A percentile compares a stretch with the other conserved stretches of the same genome.
Conservation (phyloP, 2,113 vertebrate species). For the Anhinga rufa region DNA sequence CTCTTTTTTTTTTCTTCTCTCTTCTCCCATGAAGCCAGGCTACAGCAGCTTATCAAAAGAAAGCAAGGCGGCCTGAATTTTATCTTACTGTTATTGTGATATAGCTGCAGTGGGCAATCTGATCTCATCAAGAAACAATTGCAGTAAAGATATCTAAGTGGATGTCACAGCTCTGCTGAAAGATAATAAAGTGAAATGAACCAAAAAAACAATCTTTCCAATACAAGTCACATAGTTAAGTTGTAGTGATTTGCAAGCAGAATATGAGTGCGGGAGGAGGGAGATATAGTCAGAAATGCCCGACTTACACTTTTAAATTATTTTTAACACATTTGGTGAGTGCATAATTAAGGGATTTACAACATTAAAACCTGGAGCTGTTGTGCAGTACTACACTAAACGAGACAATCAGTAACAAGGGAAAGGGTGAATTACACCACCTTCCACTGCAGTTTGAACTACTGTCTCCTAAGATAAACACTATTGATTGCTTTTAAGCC, state of each 20-base stretch:
- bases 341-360: constrained; percentile 46
- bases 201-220: constrained; percentile 17
- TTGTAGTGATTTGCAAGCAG: constrained; percentile 40
- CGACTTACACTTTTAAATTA: constrained; percentile 39
- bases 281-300: constrained; percentile 16
- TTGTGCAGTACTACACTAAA: constrained; percentile 11
- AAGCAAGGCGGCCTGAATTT: constrained; percentile 23
- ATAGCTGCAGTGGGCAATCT: constrained; percentile 42
- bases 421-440: constrained; percentile 11
- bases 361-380: constrained; percentile 33
- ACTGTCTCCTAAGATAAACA: constrained; percentile 36
- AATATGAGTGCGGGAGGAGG: neutral
- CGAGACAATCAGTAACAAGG: neutral
- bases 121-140: constrained; percentile 61
- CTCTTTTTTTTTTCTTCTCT: neutral
- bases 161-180: constrained; percentile 62
- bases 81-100: constrained; percentile 49
- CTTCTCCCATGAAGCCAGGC: neutral
- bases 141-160: constrained; percentile 63
- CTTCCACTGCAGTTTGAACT: constrained; percentile 8
- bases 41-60: constrained; percentile 45
- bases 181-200: constrained; percentile 67
- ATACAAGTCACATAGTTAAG: constrained; percentile 55
- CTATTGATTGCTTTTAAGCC: constrained; percentile 13
- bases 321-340: constrained; percentile 46